Percentiles rank a stretch among this genome's conserved stretches.
Conservation (phyloP, 2,113 vertebrate genomes). For the Eurypyga helias region DNA sequence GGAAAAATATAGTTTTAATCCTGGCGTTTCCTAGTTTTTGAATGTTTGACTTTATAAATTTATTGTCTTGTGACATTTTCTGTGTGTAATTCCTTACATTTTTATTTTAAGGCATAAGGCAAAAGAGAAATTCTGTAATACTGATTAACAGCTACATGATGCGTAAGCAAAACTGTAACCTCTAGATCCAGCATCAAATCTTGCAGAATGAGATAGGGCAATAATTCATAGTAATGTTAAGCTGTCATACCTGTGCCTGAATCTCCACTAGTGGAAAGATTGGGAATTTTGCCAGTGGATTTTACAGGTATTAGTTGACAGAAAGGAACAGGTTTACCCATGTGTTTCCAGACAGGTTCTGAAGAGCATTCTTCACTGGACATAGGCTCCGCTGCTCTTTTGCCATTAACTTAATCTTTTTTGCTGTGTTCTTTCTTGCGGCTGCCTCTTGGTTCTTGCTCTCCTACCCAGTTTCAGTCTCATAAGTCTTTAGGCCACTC, state of each 20-base stretch:
- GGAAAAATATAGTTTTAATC: neutral
- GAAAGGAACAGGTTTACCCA: neutral
- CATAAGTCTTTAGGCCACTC: neutral
- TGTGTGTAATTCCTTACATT: neutral
- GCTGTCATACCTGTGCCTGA: neutral
- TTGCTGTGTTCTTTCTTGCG: neutral
- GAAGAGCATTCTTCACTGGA: neutral
- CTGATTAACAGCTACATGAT: neutral
- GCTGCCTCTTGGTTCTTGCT: neutral
- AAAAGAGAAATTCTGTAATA: neutral
- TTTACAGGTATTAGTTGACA: neutral
- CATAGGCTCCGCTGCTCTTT: neutral
- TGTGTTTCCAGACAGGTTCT: neutral
- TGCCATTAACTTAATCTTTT: neutral
- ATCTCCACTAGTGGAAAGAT: neutral
- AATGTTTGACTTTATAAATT: neutral
- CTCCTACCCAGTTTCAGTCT: neutral
- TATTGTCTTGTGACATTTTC: neutral
- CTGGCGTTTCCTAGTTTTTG: neutral
- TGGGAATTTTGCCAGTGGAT: neutral
- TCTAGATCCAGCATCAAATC: neutral
- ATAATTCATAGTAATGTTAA: neutral
- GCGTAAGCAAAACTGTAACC: neutral
- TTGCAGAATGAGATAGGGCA: neutral
- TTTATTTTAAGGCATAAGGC: neutral